Evolutionary conservation across 2,797 vertebrate species (phyloP), one percentile per base, ranked within the genome.

Genomic region (Spinus pinus): DNA sequence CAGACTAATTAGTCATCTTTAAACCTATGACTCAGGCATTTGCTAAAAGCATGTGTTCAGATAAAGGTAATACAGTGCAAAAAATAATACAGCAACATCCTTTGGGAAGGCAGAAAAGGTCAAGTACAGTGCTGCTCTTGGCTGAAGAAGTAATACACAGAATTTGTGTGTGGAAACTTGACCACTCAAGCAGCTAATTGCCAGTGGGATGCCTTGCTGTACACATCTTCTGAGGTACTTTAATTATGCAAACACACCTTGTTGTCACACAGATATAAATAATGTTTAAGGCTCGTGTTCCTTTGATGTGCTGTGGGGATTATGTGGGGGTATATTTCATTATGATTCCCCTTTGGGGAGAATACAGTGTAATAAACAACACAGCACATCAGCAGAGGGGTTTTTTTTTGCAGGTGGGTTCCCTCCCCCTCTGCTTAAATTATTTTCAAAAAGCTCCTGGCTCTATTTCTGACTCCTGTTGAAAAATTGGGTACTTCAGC

Each of bases 171-270:
- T 70, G 82, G 85, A 75, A 90, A 86, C n/a, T 69, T 90, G 94
- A 90, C 91, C 93, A 90, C 64, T 95, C 77, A 81, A 88, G 94
- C 91, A 96, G 77, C 77, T 95, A 95, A 94, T 92, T 94, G 93
- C 88, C 95, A 94, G 94, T 56, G 64, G 80, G 77, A 94, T 88
- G 60, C 57, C 80, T 93, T 88, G 89, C 94, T 91, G 75, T 70
- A 96, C 73, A 82, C 70, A 67, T 84, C 85, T 94, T 96, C 93
- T 60, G 70, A 93, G 85, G 80, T 75, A 22, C 46, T 96, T 96
- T 88, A 96, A 96, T 96, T 96, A 97, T 93, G 77, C 73, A 96
- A 84, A 84, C 70, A 90, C 66, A 93, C 82, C 91, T 95, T 93
- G 91, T 84, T 94, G 80, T 91, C 93, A 90, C 66, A 91, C 42